Base-by-base conservation (phyloP, 2,113 vertebrate species). In the Pterocles orientalis region DNA sequence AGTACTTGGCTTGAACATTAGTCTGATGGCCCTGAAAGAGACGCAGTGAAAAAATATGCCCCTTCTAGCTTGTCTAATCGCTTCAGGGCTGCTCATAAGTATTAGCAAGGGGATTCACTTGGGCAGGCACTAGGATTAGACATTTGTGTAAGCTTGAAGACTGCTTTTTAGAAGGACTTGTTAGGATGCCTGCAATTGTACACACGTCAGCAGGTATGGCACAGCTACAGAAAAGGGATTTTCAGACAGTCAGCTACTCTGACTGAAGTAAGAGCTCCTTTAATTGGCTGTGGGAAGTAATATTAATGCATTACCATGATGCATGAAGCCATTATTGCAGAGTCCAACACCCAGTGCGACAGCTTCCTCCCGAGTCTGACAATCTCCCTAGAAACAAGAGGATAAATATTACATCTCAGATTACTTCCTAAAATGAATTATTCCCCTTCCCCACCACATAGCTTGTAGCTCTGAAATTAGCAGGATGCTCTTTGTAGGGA, bases 271-370 rank as follows among this genome's bases (percentile, higher is more conserved):
- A 64, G 41, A 89, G 53, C 41, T 85, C 41, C 34, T 70, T 78
- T 81, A 91, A 90, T 29, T 87, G 75, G 15, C 28, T 53, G 65
- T 60, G 43, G 77, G 57, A 92, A 75, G 79, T 29, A 72, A 51
- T 73, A 51, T 1, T 48, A 53, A 57, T 65, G 62, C 45, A 29
- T 98, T 98, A 99, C 99, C 99, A 4, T 99, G 99, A 94, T 99
- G 99, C 99, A 99, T 99, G 98, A 99, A 99, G 94, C 99, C 98
- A 0, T 99, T 99, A 98, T 99, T 99, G 97, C 99, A 99, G 95
- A 99, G 98, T 82, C 99, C 99, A 84, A 99, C 99, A 12, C 99
- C 99, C 33, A 99, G 98, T 1, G 98, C 98, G 54, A 99, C 99
- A 0, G 99, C 99, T 85, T 99, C 99, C 97, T 99, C 99, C 61